A percentile compares a stretch with the other conserved stretches of the same genome.
Conservation (phyloP, 1,140 invertebrate species). For the Caerostris darwini region DNA sequence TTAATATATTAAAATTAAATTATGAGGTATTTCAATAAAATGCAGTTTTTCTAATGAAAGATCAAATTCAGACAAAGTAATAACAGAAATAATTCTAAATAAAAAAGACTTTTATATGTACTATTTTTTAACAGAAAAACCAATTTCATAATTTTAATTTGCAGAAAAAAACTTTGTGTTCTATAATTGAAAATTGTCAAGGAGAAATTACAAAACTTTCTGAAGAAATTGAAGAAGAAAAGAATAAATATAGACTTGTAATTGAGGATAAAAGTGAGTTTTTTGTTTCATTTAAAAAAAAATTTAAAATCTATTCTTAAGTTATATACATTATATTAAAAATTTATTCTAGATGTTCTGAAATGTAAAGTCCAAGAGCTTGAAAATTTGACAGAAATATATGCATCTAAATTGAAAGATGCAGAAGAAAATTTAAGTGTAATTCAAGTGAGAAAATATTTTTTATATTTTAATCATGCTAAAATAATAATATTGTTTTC, state of each 20-base stretch:
- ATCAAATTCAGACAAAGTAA: too few relatives aligned
- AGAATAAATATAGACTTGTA: neutral
- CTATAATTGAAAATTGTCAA: conserved; percentile 31
- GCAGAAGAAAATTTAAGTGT: neutral
- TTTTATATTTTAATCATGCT: too few relatives aligned
- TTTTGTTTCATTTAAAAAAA: neutral
- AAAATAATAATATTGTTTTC: too few relatives aligned
- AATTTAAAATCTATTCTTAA: neutral
- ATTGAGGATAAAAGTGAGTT: conserved; percentile 38
- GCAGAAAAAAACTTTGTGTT: conserved; percentile 14
- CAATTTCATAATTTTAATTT: neutral
- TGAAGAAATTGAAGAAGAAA: conserved; percentile 30
- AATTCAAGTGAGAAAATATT: neutral
- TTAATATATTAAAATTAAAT: too few relatives aligned
- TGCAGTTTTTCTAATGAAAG: too few relatives aligned
- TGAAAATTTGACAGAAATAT: neutral
- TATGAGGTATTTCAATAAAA: too few relatives aligned
- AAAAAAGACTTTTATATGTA: too few relatives aligned
- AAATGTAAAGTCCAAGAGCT: neutral
- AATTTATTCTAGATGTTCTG: neutral
- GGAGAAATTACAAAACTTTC: neutral
- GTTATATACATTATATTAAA: neutral
- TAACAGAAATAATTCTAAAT: too few relatives aligned
- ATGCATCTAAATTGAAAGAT: neutral
- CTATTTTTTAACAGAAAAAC: too few relatives aligned